These are phyloP conservation scores for Kuschelorhynchus macadamiae DNA, from an alignment of 2,888 invertebrate species.

Conservation along the genomic window DNA sequence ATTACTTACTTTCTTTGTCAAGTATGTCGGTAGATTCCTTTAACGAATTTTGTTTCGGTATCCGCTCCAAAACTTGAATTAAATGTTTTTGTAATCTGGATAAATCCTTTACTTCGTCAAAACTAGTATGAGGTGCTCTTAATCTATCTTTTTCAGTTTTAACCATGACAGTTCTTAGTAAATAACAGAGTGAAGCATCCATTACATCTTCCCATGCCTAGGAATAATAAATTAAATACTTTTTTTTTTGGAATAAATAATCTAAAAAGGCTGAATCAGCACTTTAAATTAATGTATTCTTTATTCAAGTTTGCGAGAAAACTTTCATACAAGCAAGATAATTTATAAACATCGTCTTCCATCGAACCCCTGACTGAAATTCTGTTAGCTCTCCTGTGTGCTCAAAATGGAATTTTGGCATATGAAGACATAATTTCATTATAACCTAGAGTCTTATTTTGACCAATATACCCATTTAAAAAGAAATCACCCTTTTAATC, in stretches of 20 bases:
- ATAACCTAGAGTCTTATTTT: no score
- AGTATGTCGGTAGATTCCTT: constrained; percentile 12
- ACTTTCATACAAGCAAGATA: no score
- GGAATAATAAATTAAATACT: constrained; percentile 44
- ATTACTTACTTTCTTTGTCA: constrained; percentile 17
- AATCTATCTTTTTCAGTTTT: constrained; percentile 77
- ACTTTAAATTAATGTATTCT: no score
- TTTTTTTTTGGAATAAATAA: not conserved
- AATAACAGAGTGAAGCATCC: constrained; percentile 76
- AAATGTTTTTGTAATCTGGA: constrained; percentile 66
- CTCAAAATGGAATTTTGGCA: no score
- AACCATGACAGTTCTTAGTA: constrained; percentile 75
- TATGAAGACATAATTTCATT: no score
- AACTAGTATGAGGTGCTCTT: constrained; percentile 71
- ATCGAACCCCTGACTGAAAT: no score
- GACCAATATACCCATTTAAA: no score
- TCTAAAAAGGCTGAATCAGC: no score
- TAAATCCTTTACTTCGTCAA: constrained; percentile 65
- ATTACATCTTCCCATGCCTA: constrained; percentile 88
- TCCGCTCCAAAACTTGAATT: constrained; percentile 64
- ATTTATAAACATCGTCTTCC: no score
- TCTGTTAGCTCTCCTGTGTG: no score
- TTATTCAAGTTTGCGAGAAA: no score
- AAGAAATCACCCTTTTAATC: no score
- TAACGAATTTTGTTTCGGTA: constrained; percentile 54